Conservation (phyloP, 2,113 vertebrate genomes). For the Gorilla gorilla region DNA sequence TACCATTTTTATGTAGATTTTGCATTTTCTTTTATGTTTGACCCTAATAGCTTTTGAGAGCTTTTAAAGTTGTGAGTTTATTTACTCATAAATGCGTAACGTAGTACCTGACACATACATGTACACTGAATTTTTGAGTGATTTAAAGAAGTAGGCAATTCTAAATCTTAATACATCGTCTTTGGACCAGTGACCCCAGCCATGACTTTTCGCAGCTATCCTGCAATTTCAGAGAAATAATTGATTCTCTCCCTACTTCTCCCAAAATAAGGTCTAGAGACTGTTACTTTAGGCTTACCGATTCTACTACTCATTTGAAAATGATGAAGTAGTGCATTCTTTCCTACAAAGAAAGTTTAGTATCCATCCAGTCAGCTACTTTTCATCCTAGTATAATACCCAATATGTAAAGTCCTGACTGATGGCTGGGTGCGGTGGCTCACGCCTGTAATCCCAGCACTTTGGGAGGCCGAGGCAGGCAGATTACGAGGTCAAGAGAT, state of each 20-base stretch:
- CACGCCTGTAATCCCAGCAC: too few relatives aligned
- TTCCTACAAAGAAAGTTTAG: not conserved
- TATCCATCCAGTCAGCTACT: not conserved
- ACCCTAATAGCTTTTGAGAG: not conserved
- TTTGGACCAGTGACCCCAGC: not conserved
- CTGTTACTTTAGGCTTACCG: not conserved
- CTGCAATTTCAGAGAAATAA: conserved; percentile 37
- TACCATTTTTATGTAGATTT: conserved; percentile 41
- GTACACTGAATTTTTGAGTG: not conserved
- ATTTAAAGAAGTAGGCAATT: conserved; percentile 17
- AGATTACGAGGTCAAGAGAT: too few relatives aligned
- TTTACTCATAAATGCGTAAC: not conserved
- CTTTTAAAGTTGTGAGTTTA: not conserved
- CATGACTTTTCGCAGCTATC: not conserved
- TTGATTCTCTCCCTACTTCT: not conserved
- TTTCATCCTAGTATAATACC: not conserved
- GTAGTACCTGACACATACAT: not conserved
- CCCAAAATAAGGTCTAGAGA: not conserved
- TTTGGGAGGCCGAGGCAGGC: too few relatives aligned
- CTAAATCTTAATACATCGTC: not conserved
- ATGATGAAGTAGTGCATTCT: not conserved
- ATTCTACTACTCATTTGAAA: not conserved
- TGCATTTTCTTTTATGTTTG: not conserved
- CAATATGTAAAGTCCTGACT: not conserved
- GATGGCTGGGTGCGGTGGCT: too few relatives aligned